Conservation (phyloP, 2,797 vertebrate genomes). For the Danionella dracula region DNA sequence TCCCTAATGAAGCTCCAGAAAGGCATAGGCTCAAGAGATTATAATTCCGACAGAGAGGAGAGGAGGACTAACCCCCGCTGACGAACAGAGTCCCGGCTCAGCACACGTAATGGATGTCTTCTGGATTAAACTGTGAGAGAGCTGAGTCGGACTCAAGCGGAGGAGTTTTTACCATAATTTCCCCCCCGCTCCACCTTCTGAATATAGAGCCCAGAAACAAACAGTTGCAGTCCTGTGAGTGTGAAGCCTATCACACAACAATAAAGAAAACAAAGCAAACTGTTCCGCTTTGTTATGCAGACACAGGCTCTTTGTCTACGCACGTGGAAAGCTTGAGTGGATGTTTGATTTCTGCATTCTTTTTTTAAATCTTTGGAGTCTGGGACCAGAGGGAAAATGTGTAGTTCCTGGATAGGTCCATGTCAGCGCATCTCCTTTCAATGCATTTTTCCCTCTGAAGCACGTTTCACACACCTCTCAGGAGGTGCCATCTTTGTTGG, state of each 20-base stretch:
- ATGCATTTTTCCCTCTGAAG: too few species aligned
- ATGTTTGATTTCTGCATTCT: background rate
- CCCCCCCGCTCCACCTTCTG: background rate
- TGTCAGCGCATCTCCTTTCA: too few species aligned
- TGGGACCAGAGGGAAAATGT: conserved; percentile 35
- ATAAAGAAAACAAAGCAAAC: background rate
- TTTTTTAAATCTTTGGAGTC: conserved; percentile 23
- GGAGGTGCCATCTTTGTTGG: too few species aligned
- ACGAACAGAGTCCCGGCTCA: conserved; percentile 69
- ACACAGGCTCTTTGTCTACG: conserved; percentile 11
- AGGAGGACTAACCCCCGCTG: conserved; percentile 84
- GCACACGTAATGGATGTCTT: background rate
- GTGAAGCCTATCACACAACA: conserved; percentile 3
- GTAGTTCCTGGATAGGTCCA: too few species aligned
- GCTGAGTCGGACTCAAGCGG: background rate
- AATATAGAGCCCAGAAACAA: background rate
- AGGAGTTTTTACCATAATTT: background rate
- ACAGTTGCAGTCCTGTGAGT: background rate
- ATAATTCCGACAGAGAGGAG: conserved; percentile 80
- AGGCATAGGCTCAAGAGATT: conserved; percentile 84
- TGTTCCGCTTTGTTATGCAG: background rate
- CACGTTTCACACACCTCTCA: too few species aligned
- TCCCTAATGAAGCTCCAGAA: conserved; percentile 91
- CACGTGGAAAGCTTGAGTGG: conserved; percentile 5
- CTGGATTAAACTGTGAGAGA: background rate